Percentiles rank a stretch among this genome's conserved stretches.
Evolutionary conservation across 2,113 vertebrate species (phyloP).

Genomic region (Thunnus thynnus): DNA sequence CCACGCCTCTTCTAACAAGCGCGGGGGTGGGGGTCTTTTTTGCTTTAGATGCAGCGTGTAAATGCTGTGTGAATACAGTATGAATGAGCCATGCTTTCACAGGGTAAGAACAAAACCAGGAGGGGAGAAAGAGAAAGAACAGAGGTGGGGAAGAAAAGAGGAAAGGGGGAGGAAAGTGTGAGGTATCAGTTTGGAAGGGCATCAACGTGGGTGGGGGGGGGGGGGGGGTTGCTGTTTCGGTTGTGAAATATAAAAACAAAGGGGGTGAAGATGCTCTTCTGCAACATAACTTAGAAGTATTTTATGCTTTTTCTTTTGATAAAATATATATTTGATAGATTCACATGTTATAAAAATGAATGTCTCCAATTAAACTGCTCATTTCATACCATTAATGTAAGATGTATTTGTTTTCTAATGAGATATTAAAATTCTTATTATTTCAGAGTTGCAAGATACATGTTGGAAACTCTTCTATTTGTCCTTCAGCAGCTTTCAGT

Average conservation of each 20-base stretch:
- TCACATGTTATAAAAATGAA: neutral
- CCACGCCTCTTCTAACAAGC: constrained; percentile 50
- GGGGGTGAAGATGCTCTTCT: neutral
- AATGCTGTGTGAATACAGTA: neutral
- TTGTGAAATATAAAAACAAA: constrained; percentile 27
- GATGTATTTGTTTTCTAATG: neutral
- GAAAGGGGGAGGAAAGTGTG: constrained; percentile 50
- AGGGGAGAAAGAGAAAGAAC: constrained; percentile 24
- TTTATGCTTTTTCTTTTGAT: neutral
- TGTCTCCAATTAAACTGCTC: neutral
- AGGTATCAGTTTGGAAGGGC: constrained; percentile 2
- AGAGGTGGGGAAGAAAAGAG: constrained; percentile 36
- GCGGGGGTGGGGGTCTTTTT: constrained; percentile 77
- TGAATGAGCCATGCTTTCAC: constrained; percentile 39
- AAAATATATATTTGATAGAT: neutral
- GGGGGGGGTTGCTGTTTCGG: neutral
- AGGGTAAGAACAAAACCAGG: constrained; percentile 32
- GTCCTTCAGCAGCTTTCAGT: neutral
- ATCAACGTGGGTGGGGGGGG: neutral
- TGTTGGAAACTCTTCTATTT: neutral
- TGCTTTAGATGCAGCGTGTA: constrained; percentile 37
- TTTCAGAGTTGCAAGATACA: constrained; percentile 20
- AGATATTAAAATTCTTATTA: neutral
- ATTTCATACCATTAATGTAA: neutral
- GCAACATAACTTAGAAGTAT: neutral